Percentiles rank a stretch among this genome's conserved stretches.
phyloP scores from a whole-genome alignment of 2,113 vertebrate genomes.

The Corydoras maculifer region DNA sequence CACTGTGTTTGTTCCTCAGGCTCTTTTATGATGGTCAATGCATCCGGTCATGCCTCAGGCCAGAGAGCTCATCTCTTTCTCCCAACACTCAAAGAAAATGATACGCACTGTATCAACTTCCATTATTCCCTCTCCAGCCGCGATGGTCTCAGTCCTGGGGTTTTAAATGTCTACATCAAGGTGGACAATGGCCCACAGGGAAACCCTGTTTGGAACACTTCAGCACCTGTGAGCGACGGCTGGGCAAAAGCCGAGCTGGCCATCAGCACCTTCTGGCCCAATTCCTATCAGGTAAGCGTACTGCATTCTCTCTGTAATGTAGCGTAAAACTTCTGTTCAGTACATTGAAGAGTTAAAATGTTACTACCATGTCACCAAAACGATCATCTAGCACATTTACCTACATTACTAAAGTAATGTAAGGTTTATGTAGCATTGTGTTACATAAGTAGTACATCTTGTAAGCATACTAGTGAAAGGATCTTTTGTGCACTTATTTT shows the following conservation, averaged over 20 bases:
- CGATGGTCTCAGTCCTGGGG: constrained; percentile 86
- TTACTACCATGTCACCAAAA: too few relatives aligned
- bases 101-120: constrained; percentile 97
- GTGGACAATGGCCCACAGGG: constrained; percentile 84
- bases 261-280: constrained; percentile 97
- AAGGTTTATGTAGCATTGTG: too few relatives aligned
- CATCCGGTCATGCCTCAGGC: constrained; percentile 81
- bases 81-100: constrained; percentile 90
- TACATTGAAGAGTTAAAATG: too few relatives aligned
- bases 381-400: too few relatives aligned
- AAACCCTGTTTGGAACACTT: constrained; percentile 83
- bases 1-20: constrained; percentile 58
- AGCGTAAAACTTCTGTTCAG: too few relatives aligned
- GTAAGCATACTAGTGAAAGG: too few relatives aligned
- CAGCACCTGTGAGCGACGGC: constrained; percentile 79
- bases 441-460: too few relatives aligned
- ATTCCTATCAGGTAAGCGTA: constrained; percentile 83
- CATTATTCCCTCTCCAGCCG: constrained; percentile 93
- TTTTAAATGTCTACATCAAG: constrained; percentile 77
- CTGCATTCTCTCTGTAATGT: neutral
- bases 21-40: constrained; percentile 94
- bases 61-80: constrained; percentile 85
- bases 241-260: constrained; percentile 96
- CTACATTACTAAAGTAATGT: too few relatives aligned
- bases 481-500: too few relatives aligned